Evolutionary conservation across 2,113 vertebrate genomes (phyloP).

Genomic region (Blennius ocellaris): DNA sequence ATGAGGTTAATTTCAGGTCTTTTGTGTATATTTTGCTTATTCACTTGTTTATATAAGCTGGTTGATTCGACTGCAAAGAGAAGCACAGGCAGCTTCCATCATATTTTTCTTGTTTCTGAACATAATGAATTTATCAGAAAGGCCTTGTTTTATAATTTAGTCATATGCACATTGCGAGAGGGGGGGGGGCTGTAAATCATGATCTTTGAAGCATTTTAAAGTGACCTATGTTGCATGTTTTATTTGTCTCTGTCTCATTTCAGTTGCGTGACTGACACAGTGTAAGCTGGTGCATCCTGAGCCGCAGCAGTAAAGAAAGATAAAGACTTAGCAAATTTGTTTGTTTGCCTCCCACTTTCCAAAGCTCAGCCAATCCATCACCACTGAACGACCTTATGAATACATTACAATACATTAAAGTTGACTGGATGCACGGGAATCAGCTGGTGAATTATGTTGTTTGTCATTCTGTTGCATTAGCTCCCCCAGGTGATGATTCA

Average conservation of each 20-base stretch:
- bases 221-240: background rate
- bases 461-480: conserved; percentile 66
- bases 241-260: conserved; percentile 3
- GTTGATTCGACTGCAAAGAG: conserved; percentile 13
- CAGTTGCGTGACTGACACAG: background rate
- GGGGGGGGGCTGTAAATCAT: background rate
- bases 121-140: too few relatives aligned
- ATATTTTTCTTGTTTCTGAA: background rate
- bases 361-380: conserved; percentile 64
- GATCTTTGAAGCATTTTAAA: background rate
- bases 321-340: conserved; percentile 58
- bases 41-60: conserved; percentile 51
- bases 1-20: conserved; percentile 64
- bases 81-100: background rate
- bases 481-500: conserved; percentile 56
- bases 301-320: conserved; percentile 26
- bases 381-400: conserved; percentile 70
- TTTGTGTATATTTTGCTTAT: conserved; percentile 61
- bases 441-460: conserved; percentile 64
- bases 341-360: conserved; percentile 61
- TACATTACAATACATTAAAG: conserved; percentile 82
- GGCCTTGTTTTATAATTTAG: conserved; percentile 9
- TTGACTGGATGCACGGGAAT: conserved; percentile 74
- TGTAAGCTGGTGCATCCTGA: conserved; percentile 24
- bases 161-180: conserved; percentile 18